Base-by-base conservation (phyloP, 2,797 vertebrate genomes). In the Somateria mollissima region DNA sequence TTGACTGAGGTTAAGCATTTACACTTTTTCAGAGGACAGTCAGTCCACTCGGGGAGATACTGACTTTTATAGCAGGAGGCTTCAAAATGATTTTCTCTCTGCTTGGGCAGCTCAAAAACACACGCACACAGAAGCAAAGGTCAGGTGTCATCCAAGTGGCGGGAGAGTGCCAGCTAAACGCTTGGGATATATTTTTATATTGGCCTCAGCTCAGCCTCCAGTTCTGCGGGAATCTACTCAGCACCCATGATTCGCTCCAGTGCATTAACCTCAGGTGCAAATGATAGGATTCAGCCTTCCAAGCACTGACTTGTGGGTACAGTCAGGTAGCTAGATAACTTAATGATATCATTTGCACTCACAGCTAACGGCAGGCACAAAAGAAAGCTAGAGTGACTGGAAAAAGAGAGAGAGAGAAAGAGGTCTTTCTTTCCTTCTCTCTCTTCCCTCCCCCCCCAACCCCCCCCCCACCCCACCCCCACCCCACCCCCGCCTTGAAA, bases 341-440 rank as follows among this genome's bases (percentile, higher is more conserved):
- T 96, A 94, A 97, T 96, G 91, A 60, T 94, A 94, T 91, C 84
- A 92, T 96, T 94, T 95, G 72, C 84, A 56, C 92, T 95, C 93
- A 83, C 78, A 39, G 89, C 71, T 80, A 94, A 61, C 92, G 45
- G 61, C 67, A 94, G 91, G 83, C 92, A 80, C 67, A 80, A 90
- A 90, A 90, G 77, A 91, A 91, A 90, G 4, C 39, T 56, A 34
- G 36, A 87, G 64, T 27, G 56, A 12, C 10, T 84, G 47, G 25
- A 1, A n/a, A 90, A 22, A 60, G 54, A 73, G 32, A 84, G 25
- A 61, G 85, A 70, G 57, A 41, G 20, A 37, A 34, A 37, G 34
- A 32, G 27, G 39, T 53, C 24, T 74, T 80, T 81, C 53, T 45
- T 89, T n/a, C 13, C 15, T 30, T 28, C 17, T 81, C 53, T 45